Evolutionary conservation across 2,888 invertebrate species (phyloP), one percentile per base, ranked within the genome.

Genomic region (Seira sanloemensis): DNA sequence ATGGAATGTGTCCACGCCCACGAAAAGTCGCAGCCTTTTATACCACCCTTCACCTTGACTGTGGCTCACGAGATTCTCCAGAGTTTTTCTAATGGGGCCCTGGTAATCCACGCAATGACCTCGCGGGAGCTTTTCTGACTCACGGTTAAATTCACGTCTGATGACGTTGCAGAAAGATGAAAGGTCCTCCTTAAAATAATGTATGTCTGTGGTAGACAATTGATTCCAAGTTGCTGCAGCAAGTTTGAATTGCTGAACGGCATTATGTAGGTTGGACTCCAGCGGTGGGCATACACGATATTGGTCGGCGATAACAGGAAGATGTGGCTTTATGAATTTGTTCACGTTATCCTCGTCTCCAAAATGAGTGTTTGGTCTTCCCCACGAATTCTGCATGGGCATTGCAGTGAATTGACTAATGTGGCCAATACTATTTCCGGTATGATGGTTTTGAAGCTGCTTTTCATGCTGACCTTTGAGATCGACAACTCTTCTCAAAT

Each of bases 91-190:
- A 2, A 77, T 50, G 24, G 72, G 18, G 1, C 21, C 27, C 46
- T 81, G 21, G 24, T 46, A 83, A 62, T 7, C 25, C 4, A 19
- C 23, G 18, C 26, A 58, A 18, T 24, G 9, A 24, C 54, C 37
- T 0, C 46, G 37, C 9, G 62, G 58, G 18, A 83, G 26, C 26
- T 73, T 77, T 58, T 83, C 78, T 68, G 77, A 68, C 74, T 73
- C 78, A 68, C 74, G 83, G 9, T 83, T 58, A 25, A 83, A 83
- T 67, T 83, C 62, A 9, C 73, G 68, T 1, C 83, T 77, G 50
- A 83, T 74, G n/a, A 68, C 69, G 37, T 77, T 78, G 25, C 73
- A 58, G 5, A 83, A 24, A 2, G 12, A 4, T 19, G 25, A n/a
- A 26, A 83, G 25, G 21, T 83, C 83, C 54, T 78, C 21, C 26